Percentiles rank a stretch among this genome's conserved stretches.
Evolutionary conservation across 1,140 invertebrate genomes (phyloP).

Genomic region (Camponotus vicinus): DNA sequence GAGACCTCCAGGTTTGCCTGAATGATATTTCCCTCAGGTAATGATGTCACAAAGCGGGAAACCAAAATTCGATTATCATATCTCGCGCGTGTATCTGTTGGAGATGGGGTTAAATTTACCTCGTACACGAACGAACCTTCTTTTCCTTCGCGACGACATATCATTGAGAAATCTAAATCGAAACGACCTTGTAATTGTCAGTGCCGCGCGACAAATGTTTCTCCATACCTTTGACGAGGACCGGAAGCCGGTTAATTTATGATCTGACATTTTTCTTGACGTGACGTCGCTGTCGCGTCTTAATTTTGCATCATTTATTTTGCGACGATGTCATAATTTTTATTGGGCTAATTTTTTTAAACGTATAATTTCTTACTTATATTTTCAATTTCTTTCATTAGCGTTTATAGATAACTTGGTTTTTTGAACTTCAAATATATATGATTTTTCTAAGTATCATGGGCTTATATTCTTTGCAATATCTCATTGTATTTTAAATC

Average conservation of each 20-base stretch:
- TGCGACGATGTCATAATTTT: conserved; percentile 19
- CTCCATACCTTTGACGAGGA: conserved; percentile 45
- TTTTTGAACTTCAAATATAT: not conserved
- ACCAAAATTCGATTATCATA: conserved; percentile 72
- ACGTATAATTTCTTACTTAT: not conserved
- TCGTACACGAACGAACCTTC: not conserved
- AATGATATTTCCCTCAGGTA: conserved; percentile 37
- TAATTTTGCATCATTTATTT: conserved; percentile 53
- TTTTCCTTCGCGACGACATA: conserved; percentile 44
- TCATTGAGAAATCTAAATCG: conserved; percentile 72
- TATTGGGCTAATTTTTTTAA: conserved; percentile 1
- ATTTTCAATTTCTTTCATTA: not conserved
- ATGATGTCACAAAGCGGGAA: conserved; percentile 57
- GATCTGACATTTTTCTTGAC: conserved; percentile 49
- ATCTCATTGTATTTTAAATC: not conserved
- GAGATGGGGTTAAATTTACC: conserved; percentile 53
- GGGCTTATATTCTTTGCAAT: not conserved
- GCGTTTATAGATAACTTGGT: not conserved
- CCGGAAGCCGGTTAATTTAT: conserved; percentile 61
- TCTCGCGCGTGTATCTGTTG: conserved; percentile 63
- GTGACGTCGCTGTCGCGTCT: not conserved
- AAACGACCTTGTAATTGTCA: conserved; percentile 54
- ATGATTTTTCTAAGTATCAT: not conserved
- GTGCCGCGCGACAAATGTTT: conserved; percentile 67
- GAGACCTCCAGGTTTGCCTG: not conserved